Evolutionary conservation across 2,888 invertebrate genomes (phyloP).

Genomic region (Philonicus albiceps): DNA sequence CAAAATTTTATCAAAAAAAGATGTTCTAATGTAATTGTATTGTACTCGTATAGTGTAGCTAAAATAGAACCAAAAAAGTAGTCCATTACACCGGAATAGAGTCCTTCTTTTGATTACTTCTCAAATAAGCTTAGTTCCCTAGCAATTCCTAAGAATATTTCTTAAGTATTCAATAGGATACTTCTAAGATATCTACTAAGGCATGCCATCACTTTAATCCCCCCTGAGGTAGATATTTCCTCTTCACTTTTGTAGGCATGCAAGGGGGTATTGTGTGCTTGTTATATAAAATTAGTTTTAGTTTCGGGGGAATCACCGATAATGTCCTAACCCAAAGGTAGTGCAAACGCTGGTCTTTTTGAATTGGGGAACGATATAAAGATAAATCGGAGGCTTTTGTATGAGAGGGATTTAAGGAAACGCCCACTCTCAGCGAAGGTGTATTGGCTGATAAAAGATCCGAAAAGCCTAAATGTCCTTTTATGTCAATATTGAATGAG

Average conservation of each 20-base stretch:
- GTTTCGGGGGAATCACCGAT: not conserved
- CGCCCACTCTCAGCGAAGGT: not conserved
- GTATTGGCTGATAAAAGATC: not conserved
- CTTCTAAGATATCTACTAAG: not conserved
- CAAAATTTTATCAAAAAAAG: not conserved
- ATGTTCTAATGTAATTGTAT: not conserved
- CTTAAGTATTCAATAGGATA: not conserved
- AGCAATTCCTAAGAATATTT: not conserved
- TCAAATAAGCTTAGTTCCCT: not conserved
- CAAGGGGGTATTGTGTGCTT: not conserved
- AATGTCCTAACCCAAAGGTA: not conserved
- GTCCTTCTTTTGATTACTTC: not conserved
- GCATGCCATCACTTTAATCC: not conserved
- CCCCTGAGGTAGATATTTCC: not conserved
- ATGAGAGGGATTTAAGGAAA: not conserved
- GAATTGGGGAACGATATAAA: not conserved
- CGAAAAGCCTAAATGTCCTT: not conserved
- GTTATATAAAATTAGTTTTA: not conserved
- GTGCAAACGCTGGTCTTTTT: not conserved
- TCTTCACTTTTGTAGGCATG: not conserved
- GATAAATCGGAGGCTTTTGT: not conserved
- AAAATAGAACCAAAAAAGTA: not conserved
- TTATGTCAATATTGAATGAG: conserved; percentile 6
- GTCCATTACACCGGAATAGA: not conserved
- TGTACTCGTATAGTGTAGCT: not conserved